phyloP scores from a whole-genome alignment of 1,140 invertebrate genomes.

The Drosophila jambulina region DNA sequence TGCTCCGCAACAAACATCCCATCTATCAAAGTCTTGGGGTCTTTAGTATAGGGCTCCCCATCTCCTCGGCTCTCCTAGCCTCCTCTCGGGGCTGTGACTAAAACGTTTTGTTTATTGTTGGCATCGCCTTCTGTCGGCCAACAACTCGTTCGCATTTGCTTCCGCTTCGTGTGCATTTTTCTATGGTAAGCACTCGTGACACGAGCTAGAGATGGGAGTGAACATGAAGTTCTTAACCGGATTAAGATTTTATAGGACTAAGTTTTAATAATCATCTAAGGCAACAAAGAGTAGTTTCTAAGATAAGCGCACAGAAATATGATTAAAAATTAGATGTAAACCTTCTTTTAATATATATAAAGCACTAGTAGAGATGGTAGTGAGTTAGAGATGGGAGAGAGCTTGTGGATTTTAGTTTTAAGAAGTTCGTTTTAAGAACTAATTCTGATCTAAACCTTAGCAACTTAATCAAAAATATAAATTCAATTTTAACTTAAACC shows the following conservation, averaged over 20 bases:
- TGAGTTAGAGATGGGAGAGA: background rate
- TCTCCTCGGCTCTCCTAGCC: background rate
- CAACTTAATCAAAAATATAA: too few species aligned
- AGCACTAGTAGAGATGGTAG: background rate
- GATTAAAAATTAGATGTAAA: background rate
- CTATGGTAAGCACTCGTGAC: background rate
- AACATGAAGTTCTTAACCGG: background rate
- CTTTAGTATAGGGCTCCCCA: background rate
- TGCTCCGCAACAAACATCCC: slow-evolving; percentile 20
- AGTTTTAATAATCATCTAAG: background rate
- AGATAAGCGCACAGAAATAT: background rate
- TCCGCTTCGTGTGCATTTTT: background rate
- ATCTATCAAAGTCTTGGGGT: slow-evolving; percentile 46
- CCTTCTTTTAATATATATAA: background rate
- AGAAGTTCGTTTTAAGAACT: too few species aligned
- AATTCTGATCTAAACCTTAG: too few species aligned
- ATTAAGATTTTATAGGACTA: background rate
- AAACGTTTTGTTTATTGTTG: slow-evolving; percentile 46
- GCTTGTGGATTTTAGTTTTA: fast-evolving
- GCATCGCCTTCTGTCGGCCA: slow-evolving; percentile 29
- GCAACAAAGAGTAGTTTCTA: background rate
- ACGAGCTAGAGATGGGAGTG: background rate
- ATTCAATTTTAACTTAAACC: too few species aligned
- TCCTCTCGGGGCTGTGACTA: slow-evolving; percentile 5
- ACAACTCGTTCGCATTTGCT: slow-evolving; percentile 16